These are phyloP conservation scores for Pollenia labialis DNA, from an alignment of 2,888 invertebrate species.

Conservation along the genomic window DNA sequence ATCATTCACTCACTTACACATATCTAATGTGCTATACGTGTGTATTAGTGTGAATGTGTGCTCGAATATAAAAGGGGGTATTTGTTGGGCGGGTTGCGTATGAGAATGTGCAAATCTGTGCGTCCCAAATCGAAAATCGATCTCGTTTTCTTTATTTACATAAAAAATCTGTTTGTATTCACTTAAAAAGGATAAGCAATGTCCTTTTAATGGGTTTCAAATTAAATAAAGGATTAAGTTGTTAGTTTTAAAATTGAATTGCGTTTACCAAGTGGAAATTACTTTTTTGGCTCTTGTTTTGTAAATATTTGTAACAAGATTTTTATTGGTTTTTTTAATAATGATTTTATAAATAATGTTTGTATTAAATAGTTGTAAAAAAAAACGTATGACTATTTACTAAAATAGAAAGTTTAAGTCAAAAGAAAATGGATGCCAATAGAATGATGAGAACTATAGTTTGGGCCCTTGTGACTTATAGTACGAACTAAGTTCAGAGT, in stretches of 20 bases:
- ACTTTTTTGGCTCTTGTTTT: slow-evolving; percentile 38
- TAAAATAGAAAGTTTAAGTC: too few relatives aligned
- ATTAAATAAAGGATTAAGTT: slow-evolving; percentile 85
- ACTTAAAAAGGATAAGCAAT: slow-evolving; percentile 84
- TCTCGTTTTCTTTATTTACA: slow-evolving; percentile 84
- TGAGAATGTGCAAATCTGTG: slow-evolving; percentile 42
- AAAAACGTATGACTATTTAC: background rate
- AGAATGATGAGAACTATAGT: too few relatives aligned
- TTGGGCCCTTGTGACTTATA: too few relatives aligned
- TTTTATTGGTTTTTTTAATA: slow-evolving; percentile 25
- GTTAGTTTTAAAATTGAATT: slow-evolving; percentile 83
- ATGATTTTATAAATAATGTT: slow-evolving; percentile 43
- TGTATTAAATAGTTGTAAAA: background rate
- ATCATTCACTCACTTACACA: slow-evolving; percentile 59
- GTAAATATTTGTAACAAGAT: slow-evolving; percentile 42
- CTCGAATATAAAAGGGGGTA: slow-evolving; percentile 7
- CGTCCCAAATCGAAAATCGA: slow-evolving; percentile 79
- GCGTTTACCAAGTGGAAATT: slow-evolving; percentile 78
- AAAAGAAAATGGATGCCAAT: too few relatives aligned
- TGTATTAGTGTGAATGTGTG: background rate
- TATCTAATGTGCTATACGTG: slow-evolving; percentile 41
- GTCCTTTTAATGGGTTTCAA: slow-evolving; percentile 84
- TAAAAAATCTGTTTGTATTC: slow-evolving; percentile 84
- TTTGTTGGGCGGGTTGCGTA: slow-evolving; percentile 26
- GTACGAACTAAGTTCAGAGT: too few relatives aligned